phyloP scores from a whole-genome alignment of 2,797 vertebrate species.

The Sebastes vulpes region DNA sequence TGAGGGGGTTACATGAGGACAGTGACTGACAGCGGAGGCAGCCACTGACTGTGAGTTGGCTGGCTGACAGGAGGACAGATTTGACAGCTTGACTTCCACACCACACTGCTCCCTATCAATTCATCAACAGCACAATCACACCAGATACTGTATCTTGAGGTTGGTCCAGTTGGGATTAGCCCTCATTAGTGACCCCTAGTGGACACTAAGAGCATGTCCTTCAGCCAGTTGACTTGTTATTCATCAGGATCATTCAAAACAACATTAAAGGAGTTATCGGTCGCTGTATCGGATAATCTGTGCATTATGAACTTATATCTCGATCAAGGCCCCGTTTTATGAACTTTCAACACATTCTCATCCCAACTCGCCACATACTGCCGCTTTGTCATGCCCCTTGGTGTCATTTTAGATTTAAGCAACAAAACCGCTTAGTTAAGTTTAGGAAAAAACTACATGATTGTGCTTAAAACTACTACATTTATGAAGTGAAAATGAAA shows the following conservation, averaged over 20 bases:
- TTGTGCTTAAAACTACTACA: too few relatives aligned
- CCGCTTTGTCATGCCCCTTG: too few relatives aligned
- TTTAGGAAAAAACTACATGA: too few relatives aligned
- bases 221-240: neutral
- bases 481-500: too few relatives aligned
- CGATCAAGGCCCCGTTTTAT: neutral
- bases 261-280: neutral
- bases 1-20: conserved; percentile 17
- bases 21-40: conserved; percentile 14
- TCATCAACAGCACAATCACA: neutral
- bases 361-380: too few relatives aligned
- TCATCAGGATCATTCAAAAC: too few relatives aligned
- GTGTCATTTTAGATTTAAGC: too few relatives aligned
- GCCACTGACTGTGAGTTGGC: conserved; percentile 26
- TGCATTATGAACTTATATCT: neutral
- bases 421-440: too few relatives aligned
- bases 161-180: neutral
- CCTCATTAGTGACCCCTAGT: neutral
- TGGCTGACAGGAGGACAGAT: conserved; percentile 11
- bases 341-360: neutral
- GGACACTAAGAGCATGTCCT: neutral
- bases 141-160: neutral
- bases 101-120: neutral
- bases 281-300: neutral
- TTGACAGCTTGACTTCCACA: conserved; percentile 26